phyloP scores from a whole-genome alignment of 2,113 vertebrate species.

The Scopus umbretta region DNA sequence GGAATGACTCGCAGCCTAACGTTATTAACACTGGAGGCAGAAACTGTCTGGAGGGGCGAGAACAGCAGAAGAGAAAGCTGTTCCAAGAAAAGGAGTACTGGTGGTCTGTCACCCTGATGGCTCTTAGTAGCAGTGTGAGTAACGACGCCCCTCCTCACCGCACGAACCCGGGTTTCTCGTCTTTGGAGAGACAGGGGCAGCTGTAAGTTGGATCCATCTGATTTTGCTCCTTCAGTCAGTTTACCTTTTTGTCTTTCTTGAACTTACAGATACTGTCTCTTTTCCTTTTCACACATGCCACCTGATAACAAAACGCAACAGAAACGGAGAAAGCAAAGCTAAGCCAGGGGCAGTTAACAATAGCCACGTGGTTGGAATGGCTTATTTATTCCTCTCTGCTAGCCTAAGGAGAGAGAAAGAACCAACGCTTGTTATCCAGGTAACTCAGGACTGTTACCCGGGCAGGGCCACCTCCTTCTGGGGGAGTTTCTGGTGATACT shows the following conservation, averaged over 20 bases:
- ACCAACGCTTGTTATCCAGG: neutral
- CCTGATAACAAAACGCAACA: neutral
- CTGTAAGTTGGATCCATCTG: neutral
- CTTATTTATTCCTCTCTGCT: neutral
- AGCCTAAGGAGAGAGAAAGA: neutral
- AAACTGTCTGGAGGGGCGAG: neutral
- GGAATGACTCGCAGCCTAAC: neutral
- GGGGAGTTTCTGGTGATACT: neutral
- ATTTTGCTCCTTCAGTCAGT: neutral
- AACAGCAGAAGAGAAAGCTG: neutral
- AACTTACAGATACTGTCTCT: neutral
- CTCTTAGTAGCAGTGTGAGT: rapidly evolving
- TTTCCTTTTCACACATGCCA: neutral
- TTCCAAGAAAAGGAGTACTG: neutral
- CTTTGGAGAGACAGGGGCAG: neutral
- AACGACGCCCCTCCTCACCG: neutral
- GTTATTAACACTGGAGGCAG: neutral
- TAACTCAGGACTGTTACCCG: neutral
- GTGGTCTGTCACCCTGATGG: neutral
- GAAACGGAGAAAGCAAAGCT: neutral
- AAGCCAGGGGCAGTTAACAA: neutral
- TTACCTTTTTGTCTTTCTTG: neutral
- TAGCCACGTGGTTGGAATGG: rapidly evolving
- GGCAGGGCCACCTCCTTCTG: neutral
- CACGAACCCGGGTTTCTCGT: neutral